Conservation (phyloP, 2,113 vertebrate genomes). For the Muntiacus muntjak region DNA sequence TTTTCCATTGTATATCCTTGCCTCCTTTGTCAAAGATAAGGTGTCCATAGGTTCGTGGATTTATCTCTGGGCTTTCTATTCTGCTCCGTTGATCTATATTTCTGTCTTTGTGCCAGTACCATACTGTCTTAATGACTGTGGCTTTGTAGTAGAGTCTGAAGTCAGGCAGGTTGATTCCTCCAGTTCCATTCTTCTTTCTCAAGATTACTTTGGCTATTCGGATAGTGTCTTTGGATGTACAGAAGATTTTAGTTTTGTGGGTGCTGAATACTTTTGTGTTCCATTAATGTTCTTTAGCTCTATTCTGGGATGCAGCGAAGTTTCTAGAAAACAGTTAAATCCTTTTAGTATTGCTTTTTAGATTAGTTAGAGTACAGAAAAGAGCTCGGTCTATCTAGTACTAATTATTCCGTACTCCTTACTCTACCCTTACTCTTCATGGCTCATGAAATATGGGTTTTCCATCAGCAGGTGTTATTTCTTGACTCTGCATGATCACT, state of each 20-base stretch:
- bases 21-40: too few relatives aligned
- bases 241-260: neutral
- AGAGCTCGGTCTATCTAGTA: neutral
- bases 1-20: too few relatives aligned
- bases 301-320: neutral
- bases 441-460: neutral
- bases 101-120: too few relatives aligned
- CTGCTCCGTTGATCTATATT: too few relatives aligned
- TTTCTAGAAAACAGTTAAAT: neutral
- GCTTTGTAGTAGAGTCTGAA: too few relatives aligned
- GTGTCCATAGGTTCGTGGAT: too few relatives aligned
- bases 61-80: too few relatives aligned
- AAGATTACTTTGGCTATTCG: too few relatives aligned
- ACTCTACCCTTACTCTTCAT: neutral
- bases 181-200: too few relatives aligned
- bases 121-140: too few relatives aligned
- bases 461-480: neutral
- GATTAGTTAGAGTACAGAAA: neutral
- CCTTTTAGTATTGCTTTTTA: slow-evolving; percentile 5
- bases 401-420: neutral
- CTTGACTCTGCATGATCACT: neutral
- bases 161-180: too few relatives aligned
- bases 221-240: neutral
- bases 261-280: neutral
- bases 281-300: neutral